phyloP scores from a whole-genome alignment of 2,888 invertebrate genomes.

The Caradrina clavipalpis region DNA sequence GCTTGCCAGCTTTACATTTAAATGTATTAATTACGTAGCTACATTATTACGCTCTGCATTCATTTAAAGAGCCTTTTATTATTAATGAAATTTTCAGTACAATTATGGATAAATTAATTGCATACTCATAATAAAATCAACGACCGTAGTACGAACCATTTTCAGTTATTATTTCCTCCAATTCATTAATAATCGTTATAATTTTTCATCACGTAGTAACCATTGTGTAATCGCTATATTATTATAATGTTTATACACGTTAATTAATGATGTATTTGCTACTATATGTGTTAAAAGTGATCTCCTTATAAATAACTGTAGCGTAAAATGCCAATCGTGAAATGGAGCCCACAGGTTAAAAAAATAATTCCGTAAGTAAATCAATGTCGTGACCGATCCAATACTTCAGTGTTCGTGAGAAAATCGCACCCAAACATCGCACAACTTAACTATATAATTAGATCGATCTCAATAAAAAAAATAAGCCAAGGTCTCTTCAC shows the following conservation, averaged over 20 bases:
- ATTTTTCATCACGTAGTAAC: constrained; percentile 7
- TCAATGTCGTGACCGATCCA: constrained; percentile 67
- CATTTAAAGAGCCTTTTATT: constrained; percentile 10
- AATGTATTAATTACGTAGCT: constrained; percentile 6
- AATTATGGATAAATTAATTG: constrained; percentile 15
- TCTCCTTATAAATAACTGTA: constrained; percentile 24
- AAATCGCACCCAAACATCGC: constrained; percentile 71
- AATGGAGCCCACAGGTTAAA: constrained; percentile 46
- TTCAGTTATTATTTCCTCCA: constrained; percentile 32
- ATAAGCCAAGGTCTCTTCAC: constrained; percentile 71
- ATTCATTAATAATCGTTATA: constrained; percentile 16
- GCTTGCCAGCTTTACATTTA: constrained; percentile 1
- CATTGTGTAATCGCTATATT: neutral
- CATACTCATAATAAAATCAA: constrained; percentile 29
- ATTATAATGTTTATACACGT: neutral
- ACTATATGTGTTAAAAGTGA: constrained; percentile 1
- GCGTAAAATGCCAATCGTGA: constrained; percentile 38
- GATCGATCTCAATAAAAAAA: constrained; percentile 72
- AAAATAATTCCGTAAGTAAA: constrained; percentile 66
- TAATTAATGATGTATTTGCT: neutral
- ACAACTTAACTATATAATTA: constrained; percentile 69
- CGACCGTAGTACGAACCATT: neutral
- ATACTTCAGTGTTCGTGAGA: constrained; percentile 71
- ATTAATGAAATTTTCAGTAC: constrained; percentile 14
- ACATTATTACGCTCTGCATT: constrained; percentile 12